phyloP scores from a whole-genome alignment of 2,113 vertebrate species.

The Corythaeola cristata region DNA sequence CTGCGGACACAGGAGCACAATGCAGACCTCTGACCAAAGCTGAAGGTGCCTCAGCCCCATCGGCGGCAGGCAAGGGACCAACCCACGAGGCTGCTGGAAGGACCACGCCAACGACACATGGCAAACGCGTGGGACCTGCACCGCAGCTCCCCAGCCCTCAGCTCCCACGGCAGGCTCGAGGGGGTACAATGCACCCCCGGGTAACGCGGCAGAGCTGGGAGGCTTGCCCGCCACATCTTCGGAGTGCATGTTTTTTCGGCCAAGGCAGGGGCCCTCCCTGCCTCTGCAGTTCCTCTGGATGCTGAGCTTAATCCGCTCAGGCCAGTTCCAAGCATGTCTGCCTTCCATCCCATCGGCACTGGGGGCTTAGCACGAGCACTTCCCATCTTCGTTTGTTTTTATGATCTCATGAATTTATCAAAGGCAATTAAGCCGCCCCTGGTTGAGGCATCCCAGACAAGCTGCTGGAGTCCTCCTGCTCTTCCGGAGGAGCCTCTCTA shows the following conservation, averaged over 20 bases:
- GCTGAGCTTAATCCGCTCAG: background rate
- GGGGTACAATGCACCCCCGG: background rate
- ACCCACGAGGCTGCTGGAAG: background rate
- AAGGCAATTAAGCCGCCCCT: background rate
- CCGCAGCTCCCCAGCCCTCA: fast-evolving
- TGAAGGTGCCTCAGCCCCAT: background rate
- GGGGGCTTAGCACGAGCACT: background rate
- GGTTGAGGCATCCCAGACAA: background rate
- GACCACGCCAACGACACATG: fast-evolving
- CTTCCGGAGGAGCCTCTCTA: background rate
- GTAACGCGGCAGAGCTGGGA: fast-evolving
- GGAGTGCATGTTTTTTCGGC: background rate
- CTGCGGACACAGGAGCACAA: fast-evolving
- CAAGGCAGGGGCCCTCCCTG: background rate
- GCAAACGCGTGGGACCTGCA: fast-evolving
- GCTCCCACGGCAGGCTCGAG: fast-evolving
- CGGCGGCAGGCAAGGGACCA: background rate
- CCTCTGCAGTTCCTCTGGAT: background rate
- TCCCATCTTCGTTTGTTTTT: background rate
- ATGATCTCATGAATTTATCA: background rate
- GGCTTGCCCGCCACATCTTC: background rate
- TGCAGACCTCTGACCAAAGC: background rate
- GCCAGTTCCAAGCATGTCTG: background rate
- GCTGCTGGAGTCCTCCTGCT: background rate
- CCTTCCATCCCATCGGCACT: background rate